Conservation (phyloP, 2,113 vertebrate species). For the Struthio camelus region DNA sequence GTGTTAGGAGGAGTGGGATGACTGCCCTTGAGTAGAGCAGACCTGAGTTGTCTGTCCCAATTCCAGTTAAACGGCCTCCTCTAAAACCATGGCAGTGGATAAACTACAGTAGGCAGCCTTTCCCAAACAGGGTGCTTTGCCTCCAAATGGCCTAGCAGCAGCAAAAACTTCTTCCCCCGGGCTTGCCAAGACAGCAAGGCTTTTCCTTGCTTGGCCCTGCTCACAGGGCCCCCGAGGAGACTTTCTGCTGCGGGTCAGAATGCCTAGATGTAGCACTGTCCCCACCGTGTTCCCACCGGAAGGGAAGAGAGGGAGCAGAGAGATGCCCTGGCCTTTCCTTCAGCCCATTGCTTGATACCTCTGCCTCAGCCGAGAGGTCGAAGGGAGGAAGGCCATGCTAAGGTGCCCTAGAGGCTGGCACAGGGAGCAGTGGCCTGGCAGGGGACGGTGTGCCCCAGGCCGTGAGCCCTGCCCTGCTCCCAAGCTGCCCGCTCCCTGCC, state of each 20-base stretch:
- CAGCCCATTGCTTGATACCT: too few relatives aligned
- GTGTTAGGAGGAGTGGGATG: neutral
- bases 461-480: neutral
- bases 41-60: too few relatives aligned
- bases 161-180: neutral
- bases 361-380: too few relatives aligned
- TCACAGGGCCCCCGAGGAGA: neutral
- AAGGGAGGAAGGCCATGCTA: fast-evolving
- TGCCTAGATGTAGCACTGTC: neutral
- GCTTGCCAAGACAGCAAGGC: neutral
- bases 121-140: neutral
- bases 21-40: fast-evolving
- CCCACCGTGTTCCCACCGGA: fast-evolving
- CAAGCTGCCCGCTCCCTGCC: neutral
- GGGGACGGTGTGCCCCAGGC: neutral
- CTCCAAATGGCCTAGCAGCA: neutral
- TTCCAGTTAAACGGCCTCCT: neutral
- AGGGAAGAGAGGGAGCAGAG: too few relatives aligned
- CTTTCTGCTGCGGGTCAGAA: fast-evolving
- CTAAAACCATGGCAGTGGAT: neutral
- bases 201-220: neutral
- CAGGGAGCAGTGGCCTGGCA: too few relatives aligned
- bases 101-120: neutral
- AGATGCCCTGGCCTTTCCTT: neutral
- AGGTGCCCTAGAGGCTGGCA: neutral